A percentile compares a stretch with the other conserved stretches of the same genome.
Evolutionary conservation across 2,888 invertebrate genomes (phyloP).

Genomic region (Parascotia fuliginaria): DNA sequence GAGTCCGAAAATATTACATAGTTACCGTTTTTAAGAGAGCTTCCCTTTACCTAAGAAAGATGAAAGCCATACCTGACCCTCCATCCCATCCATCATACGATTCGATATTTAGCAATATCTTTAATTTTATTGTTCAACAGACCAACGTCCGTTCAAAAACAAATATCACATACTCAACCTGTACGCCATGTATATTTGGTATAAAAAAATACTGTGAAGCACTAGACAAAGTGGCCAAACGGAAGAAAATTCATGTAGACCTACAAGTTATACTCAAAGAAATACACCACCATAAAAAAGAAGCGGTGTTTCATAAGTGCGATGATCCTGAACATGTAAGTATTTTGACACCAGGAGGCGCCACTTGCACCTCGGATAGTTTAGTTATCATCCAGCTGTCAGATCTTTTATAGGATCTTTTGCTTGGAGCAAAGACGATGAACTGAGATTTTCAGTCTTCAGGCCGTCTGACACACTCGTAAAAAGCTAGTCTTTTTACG

Average conservation of each 20-base stretch:
- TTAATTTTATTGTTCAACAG: constrained; percentile 73
- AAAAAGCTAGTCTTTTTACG: too few species aligned
- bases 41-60: too few species aligned
- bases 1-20: too few species aligned
- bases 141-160: constrained; percentile 89
- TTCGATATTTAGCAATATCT: too few species aligned
- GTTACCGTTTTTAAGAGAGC: too few species aligned
- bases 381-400: too few species aligned
- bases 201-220: constrained; percentile 97
- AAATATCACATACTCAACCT: constrained; percentile 93
- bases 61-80: too few species aligned
- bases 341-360: background rate
- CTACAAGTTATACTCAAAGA: constrained; percentile 90
- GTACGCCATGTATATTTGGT: constrained; percentile 95
- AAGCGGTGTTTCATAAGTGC: constrained; percentile 91
- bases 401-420: too few species aligned
- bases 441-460: too few species aligned
- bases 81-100: background rate
- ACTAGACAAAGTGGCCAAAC: constrained; percentile 90
- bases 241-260: constrained; percentile 92
- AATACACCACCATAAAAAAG: constrained; percentile 88
- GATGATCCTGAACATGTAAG: constrained; percentile 62
- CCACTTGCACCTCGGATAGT: background rate
- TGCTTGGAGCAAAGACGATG: too few species aligned
- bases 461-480: too few species aligned